Base-by-base conservation (phyloP, 2,888 invertebrate genomes). In the Agapostemon virescens region DNA sequence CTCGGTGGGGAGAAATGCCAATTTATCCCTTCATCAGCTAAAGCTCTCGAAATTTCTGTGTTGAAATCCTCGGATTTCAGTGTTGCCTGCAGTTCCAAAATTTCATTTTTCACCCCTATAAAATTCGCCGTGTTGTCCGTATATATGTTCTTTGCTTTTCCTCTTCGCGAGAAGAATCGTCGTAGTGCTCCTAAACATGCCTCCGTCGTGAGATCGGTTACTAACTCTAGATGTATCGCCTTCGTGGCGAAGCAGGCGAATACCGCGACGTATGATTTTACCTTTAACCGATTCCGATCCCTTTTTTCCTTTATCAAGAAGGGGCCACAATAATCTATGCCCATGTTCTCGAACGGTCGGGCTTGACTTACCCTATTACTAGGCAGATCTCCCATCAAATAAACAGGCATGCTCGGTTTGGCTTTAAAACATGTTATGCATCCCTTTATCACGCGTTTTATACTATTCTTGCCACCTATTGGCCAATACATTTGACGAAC, bases 351-450 rank as follows among this genome's bases (percentile, higher is more conserved):
- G 6, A 49, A 49, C 0, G 49, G 49, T n/a, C 49, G 17, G 4
- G 6, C 6, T 49, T 49, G 49, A 3, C 0, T 20, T 0, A 49
- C 17, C n/a, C 49, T 11, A 42, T 15, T 42, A 15, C 7, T 13
- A n/a, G 49, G 49, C n/a, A 49, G n/a, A 58, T 82, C 6, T 40
- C 76, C 52, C 63, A 58, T 55, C 13, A 40, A 13, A 42, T 68
- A 73, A 0, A 4, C 30, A 20, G 20, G 17, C 17, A 23, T 13
- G 13, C 38, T 49, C 20, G 72, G 63, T 13, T 64, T 15, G 3
- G 23, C 20, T 17, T 40, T 64, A 23, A 17, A 73, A 42, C 71
- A 71, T 2, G 45, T 30, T 3, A 49, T 38, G 17, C 73, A 73
- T 49, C 33, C 5, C 6, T 49, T 7, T 3, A 49, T 1, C 66